Evolutionary conservation across 2,113 vertebrate genomes (phyloP).

Genomic region (Leptocoma aspasia): DNA sequence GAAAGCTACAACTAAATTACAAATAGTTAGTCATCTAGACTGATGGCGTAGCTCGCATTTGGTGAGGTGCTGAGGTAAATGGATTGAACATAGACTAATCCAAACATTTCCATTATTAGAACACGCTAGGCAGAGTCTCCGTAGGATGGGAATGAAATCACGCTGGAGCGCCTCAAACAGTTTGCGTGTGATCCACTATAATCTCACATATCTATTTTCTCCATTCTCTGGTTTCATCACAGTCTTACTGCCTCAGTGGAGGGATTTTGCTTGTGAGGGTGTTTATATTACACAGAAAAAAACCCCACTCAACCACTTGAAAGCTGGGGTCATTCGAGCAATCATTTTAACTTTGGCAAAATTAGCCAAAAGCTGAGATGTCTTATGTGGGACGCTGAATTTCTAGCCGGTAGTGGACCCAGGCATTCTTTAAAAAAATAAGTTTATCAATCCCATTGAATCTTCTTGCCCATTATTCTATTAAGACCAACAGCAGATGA

Average conservation of each 20-base stretch:
- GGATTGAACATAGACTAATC: constrained; percentile 25
- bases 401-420: neutral
- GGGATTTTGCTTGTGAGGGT: constrained; percentile 48
- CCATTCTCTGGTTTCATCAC: constrained; percentile 55
- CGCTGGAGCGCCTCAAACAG: neutral
- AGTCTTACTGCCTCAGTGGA: constrained; percentile 15
- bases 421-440: neutral
- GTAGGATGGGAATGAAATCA: constrained; percentile 28
- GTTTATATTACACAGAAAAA: constrained; percentile 33
- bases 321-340: neutral
- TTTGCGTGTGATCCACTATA: constrained; percentile 1
- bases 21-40: constrained; percentile 38
- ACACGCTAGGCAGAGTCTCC: neutral
- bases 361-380: neutral
- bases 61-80: constrained; percentile 28
- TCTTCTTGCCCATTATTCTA: constrained; percentile 3
- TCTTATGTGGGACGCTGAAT: neutral
- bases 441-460: neutral
- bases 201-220: constrained; percentile 28
- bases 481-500: neutral
- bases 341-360: constrained; percentile 18
- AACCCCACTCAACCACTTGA: neutral
- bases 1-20: neutral
- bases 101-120: constrained; percentile 63
- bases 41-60: constrained; percentile 24